phyloP scores from a whole-genome alignment of 2,113 vertebrate species.

The Steatornis caripensis region DNA sequence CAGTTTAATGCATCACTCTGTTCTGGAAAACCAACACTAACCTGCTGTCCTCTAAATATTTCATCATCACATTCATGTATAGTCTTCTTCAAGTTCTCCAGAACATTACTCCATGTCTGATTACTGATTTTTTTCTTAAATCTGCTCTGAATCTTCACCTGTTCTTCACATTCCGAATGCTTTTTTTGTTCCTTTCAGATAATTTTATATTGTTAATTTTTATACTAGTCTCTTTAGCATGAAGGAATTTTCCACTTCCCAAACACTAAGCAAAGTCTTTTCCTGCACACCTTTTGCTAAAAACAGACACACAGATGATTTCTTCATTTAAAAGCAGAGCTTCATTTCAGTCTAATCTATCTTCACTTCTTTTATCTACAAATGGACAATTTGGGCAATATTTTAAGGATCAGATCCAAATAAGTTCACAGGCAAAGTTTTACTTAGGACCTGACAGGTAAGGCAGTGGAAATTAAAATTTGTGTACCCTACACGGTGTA shows the following conservation, averaged over 20 bases:
- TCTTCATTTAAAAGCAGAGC: neutral
- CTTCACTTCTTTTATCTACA: neutral
- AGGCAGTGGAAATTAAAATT: neutral
- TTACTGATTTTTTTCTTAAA: neutral
- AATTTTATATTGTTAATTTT: neutral
- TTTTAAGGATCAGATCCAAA: neutral
- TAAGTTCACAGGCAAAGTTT: neutral
- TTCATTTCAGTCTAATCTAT: neutral
- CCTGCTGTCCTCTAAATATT: neutral
- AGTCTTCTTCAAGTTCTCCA: neutral
- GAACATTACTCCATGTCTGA: neutral
- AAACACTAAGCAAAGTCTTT: neutral
- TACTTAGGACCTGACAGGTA: neutral
- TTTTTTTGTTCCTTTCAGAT: neutral
- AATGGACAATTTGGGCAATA: neutral
- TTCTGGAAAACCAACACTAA: neutral
- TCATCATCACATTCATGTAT: neutral
- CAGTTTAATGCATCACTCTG: neutral
- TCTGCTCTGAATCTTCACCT: neutral
- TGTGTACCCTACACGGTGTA: neutral
- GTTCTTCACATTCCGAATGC: neutral
- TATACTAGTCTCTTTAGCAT: neutral
- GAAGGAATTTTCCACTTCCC: neutral
- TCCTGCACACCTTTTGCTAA: neutral
- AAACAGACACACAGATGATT: neutral